Base-by-base conservation (phyloP, 2,113 vertebrate species). In the Hyaena hyaena region DNA sequence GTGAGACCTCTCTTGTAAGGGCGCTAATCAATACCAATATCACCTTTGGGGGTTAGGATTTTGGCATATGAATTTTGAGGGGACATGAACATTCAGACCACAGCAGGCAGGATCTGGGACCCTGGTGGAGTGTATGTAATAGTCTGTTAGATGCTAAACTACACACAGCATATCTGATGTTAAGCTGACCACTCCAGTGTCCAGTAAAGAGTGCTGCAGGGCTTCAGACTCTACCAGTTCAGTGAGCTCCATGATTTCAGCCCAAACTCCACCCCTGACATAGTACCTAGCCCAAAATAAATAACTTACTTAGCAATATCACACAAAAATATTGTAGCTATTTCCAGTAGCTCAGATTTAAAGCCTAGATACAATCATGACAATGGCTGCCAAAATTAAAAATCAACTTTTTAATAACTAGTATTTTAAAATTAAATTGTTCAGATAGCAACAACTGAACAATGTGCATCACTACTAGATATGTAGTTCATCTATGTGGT, bases 361-460 rank as follows among this genome's bases (percentile, higher is more conserved):
- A 39, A 66, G 26, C 53, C 21, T 83, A 28, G 55, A 90, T 55
- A 85, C 48, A 94, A 69, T 74, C 80, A 69, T 19, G 7, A 68
- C 21, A 35, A 73, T 0, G 23, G 76, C 0, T 58, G 50, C 4
- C 43, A 66, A 69, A 96, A 66, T 66, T 23, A 90, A 93, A 90
- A 80, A 61, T 15, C 26, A 87, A 58, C 26, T 53, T 50, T n/a
- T 80, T 31, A 96, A 74, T 17, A 87, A 39, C n/a, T 58, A 7
- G 5, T 17, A 82, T 71, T 85, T 90, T 85, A 45, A 69, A 63
- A 97, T 82, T 86, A 81, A 81, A n/a, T n/a, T n/a, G n/a, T n/a
- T 93, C 65, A 90, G 79, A 65, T 23, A 81, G 92, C 81, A 71
- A 65, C 39, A 26, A 76, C 3, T 76, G 35, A 84, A 76, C 63